Conservation (phyloP, 2,113 vertebrate genomes). For the Indicator indicator region DNA sequence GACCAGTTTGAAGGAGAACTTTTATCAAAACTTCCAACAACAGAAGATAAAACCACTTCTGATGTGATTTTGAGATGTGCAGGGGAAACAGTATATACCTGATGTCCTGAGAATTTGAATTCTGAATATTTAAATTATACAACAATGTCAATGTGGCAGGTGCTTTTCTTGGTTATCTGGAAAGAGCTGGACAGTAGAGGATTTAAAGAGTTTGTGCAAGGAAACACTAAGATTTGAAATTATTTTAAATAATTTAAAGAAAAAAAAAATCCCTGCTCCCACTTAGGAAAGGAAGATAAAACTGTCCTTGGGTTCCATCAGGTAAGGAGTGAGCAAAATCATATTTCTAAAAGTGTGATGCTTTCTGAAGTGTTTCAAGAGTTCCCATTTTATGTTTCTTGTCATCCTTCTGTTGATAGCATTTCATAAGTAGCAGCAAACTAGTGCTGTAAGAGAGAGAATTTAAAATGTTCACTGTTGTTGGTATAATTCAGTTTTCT, state of each 20-base stretch:
- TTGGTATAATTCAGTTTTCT: conserved; percentile 59
- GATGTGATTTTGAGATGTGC: background rate
- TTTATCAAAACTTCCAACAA: background rate
- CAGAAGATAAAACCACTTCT: background rate
- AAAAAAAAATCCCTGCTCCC: background rate
- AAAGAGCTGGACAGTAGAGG: background rate
- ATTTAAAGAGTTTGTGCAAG: background rate
- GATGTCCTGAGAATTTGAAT: background rate
- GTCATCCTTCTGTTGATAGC: background rate
- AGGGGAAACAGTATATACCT: background rate
- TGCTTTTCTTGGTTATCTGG: background rate
- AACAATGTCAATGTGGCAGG: background rate
- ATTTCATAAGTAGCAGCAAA: background rate
- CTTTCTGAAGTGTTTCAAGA: background rate
- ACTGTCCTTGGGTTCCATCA: background rate
- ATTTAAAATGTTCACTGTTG: conserved; percentile 11
- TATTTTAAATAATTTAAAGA: background rate
- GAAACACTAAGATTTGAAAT: background rate
- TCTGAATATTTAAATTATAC: background rate
- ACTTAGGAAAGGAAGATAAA: background rate
- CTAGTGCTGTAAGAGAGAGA: background rate
- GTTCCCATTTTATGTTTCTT: background rate
- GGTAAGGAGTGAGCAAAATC: background rate
- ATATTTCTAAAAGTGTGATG: background rate
- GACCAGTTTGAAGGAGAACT: background rate